Evolutionary conservation across 2,888 invertebrate genomes (phyloP).

Genomic region (Caenorhabditis drosophilae): DNA sequence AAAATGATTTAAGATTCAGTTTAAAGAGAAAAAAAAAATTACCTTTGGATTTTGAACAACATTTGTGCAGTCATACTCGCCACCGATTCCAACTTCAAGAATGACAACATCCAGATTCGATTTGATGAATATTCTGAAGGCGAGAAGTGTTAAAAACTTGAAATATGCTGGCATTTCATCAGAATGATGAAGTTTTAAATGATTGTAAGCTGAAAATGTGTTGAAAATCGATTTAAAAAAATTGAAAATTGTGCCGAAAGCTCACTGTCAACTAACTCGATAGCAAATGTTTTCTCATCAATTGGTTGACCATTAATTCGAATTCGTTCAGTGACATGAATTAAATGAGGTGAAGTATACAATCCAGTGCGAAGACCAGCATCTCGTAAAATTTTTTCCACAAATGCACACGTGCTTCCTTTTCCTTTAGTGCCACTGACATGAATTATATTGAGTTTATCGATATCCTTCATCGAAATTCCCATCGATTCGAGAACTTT

Average conservation of each 20-base stretch:
- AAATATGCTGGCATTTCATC: constrained; percentile 78
- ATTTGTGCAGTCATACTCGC: constrained; percentile 91
- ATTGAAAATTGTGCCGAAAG: neutral
- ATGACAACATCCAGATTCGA: constrained; percentile 86
- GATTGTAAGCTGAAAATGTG: constrained; percentile 22
- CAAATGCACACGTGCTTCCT: constrained; percentile 88
- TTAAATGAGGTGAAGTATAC: constrained; percentile 86
- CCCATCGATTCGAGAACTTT: constrained; percentile 35
- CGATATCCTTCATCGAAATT: constrained; percentile 48
- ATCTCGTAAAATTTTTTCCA: constrained; percentile 84
- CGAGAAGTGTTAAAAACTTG: constrained; percentile 88
- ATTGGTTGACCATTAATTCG: constrained; percentile 84
- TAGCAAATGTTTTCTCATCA: constrained; percentile 78
- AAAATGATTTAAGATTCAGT: constrained; percentile 2
- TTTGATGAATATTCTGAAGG: constrained; percentile 83
- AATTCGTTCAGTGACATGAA: constrained; percentile 89
- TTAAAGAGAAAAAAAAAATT: constrained; percentile 2
- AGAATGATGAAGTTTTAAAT: constrained; percentile 32
- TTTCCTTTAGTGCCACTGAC: constrained; percentile 97
- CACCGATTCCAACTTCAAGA: constrained; percentile 96
- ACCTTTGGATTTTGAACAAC: constrained; percentile 74
- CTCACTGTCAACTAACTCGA: constrained; percentile 79
- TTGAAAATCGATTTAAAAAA: neutral
- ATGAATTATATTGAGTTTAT: constrained; percentile 81
- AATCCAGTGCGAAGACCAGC: constrained; percentile 89